A percentile compares a stretch with the other conserved stretches of the same genome.
Conservation (phyloP, 2,797 vertebrate species). For the Microctenopoma lineatum region DNA sequence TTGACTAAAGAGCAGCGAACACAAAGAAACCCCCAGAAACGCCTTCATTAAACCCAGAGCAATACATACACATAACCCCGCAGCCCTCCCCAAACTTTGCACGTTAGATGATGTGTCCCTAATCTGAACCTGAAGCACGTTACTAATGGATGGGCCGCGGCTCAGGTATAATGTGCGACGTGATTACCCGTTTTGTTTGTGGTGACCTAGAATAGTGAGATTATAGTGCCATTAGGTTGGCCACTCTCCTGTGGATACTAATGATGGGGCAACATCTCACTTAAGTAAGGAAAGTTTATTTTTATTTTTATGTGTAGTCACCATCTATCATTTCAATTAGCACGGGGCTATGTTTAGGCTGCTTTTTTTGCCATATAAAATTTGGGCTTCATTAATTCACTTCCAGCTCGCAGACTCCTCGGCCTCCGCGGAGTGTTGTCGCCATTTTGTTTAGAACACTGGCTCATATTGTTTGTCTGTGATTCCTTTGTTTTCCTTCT, state of each 20-base stretch:
- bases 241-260: constrained; percentile 47
- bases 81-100: constrained; percentile 66
- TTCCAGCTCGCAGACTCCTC: constrained; percentile 14
- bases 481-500: constrained; percentile 11
- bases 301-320: constrained; percentile 35
- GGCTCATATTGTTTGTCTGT: constrained; percentile 27
- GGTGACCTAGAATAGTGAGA: constrained; percentile 76
- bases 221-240: constrained; percentile 65
- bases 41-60: constrained; percentile 81
- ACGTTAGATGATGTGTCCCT: constrained; percentile 61
- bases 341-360: constrained; percentile 6
- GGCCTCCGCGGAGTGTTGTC: constrained; percentile 38
- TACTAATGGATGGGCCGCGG: constrained; percentile 64
- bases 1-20: constrained; percentile 83
- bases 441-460: constrained; percentile 27
- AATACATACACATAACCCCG: constrained; percentile 68
- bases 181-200: constrained; percentile 60
- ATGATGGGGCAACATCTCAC: constrained; percentile 46
- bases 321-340: constrained; percentile 70
- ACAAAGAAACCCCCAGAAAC: constrained; percentile 80
- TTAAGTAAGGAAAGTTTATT: constrained; percentile 36
- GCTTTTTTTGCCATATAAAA: constrained; percentile 19
- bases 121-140: constrained; percentile 69
- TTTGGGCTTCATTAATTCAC: constrained; percentile 46
- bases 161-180: constrained; percentile 66